phyloP scores from a whole-genome alignment of 2,797 vertebrate species.

The Hyperoplus lanceolatus region DNA sequence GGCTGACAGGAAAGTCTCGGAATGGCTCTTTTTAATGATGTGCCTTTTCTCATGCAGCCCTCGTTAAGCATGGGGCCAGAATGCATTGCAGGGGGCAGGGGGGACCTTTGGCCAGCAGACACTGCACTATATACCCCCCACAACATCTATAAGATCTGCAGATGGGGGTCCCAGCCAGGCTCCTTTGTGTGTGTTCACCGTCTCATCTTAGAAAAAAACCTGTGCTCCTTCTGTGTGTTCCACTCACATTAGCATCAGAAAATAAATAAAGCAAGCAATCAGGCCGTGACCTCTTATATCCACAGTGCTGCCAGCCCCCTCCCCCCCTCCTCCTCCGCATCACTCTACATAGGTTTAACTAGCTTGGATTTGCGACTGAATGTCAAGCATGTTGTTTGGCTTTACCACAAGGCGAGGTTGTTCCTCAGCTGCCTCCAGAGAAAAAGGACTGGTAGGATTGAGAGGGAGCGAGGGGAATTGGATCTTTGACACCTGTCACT shows the following conservation, averaged over 20 bases:
- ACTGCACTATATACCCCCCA: constrained; percentile 25
- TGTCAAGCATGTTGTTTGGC: constrained; percentile 65
- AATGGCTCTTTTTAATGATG: constrained; percentile 91
- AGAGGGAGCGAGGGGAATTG: constrained; percentile 71
- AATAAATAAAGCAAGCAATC: constrained; percentile 76
- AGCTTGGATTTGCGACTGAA: constrained; percentile 66
- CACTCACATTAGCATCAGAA: constrained; percentile 77
- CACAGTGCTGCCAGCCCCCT: constrained; percentile 29
- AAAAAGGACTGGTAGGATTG: constrained; percentile 61
- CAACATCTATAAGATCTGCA: constrained; percentile 45
- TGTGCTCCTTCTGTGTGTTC: constrained; percentile 59
- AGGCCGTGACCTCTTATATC: constrained; percentile 66
- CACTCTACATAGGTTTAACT: constrained; percentile 61
- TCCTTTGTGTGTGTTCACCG: constrained; percentile 62
- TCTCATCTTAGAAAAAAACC: constrained; percentile 45
- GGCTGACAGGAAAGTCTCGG: constrained; percentile 90
- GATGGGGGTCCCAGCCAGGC: constrained; percentile 30
- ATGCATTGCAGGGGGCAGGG: constrained; percentile 66
- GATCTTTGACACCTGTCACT: constrained; percentile 85
- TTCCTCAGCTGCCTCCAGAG: constrained; percentile 58
- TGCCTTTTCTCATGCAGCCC: constrained; percentile 86
- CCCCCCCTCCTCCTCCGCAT: neutral
- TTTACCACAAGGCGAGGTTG: constrained; percentile 63
- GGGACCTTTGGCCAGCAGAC: constrained; percentile 62
- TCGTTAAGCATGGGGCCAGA: constrained; percentile 82